phyloP scores from a whole-genome alignment of 2,888 invertebrate species.

The Pseudococcus longispinus region DNA sequence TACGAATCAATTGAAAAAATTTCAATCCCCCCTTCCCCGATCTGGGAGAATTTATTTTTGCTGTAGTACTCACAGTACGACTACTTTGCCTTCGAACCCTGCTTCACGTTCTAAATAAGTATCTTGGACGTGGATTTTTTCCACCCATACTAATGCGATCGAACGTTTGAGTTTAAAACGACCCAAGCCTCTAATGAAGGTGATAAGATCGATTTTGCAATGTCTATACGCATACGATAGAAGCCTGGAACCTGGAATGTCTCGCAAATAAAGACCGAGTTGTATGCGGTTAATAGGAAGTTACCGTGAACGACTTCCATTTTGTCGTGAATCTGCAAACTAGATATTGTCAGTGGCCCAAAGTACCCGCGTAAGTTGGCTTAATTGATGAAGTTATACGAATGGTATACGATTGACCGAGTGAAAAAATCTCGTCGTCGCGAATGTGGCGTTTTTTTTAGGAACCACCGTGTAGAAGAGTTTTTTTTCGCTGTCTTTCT shows the following conservation, averaged over 20 bases:
- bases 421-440: background rate
- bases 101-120: no score
- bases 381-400: conserved; percentile 36
- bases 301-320: conserved; percentile 26
- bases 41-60: no score
- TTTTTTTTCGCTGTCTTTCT: background rate
- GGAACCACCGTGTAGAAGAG: background rate
- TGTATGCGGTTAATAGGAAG: background rate
- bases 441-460: background rate
- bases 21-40: no score
- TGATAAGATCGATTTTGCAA: conserved; percentile 37
- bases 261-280: conserved; percentile 28
- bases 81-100: background rate
- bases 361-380: conserved; percentile 19
- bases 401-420: background rate
- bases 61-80: no score
- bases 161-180: background rate
- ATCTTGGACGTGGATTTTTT: background rate
- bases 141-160: background rate
- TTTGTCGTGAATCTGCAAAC: conserved; percentile 23
- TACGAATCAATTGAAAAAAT: no score
- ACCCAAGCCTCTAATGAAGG: conserved; percentile 9
- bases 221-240: background rate
- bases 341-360: conserved; percentile 14
- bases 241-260: background rate